Percentiles rank a stretch among this genome's conserved stretches.
phyloP scores from a whole-genome alignment of 1,140 invertebrate species.

The Bombus waltoni region DNA sequence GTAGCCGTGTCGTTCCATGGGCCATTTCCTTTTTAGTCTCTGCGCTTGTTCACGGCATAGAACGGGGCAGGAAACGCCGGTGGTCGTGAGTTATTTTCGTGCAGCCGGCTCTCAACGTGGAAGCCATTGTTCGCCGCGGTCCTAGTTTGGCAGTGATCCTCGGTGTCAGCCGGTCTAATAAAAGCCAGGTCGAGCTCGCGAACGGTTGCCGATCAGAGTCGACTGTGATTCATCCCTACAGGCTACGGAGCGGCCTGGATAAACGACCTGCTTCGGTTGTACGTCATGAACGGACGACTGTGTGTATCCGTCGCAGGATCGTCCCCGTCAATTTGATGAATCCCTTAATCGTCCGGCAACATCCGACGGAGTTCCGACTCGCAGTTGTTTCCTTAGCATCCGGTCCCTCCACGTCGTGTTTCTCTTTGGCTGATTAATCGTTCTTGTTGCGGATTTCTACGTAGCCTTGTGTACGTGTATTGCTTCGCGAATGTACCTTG shows the following conservation, averaged over 20 bases:
- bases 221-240: slow-evolving; percentile 54
- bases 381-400: background rate
- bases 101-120: slow-evolving; percentile 59
- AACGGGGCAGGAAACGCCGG: slow-evolving; percentile 48
- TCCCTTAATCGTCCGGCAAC: slow-evolving; percentile 1
- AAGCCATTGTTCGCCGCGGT: slow-evolving; percentile 75
- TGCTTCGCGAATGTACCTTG: too few species aligned
- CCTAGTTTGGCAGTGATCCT: slow-evolving; percentile 77
- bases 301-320: background rate
- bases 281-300: background rate
- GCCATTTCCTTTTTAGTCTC: slow-evolving; percentile 30
- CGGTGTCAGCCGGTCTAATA: slow-evolving; percentile 74
- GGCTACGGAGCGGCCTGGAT: slow-evolving; percentile 38
- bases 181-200: slow-evolving; percentile 67
- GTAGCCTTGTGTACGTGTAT: background rate
- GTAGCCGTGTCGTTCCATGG: background rate
- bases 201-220: slow-evolving; percentile 54
- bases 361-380: background rate
- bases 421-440: slow-evolving; percentile 7
- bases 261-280: slow-evolving; percentile 25
- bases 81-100: slow-evolving; percentile 71
- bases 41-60: slow-evolving; percentile 33
- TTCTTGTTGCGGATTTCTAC: background rate
- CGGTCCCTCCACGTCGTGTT: background rate
- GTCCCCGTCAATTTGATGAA: background rate